Base-by-base conservation (phyloP, 2,113 vertebrate species). In the Anarhynchus alexandrinus region DNA sequence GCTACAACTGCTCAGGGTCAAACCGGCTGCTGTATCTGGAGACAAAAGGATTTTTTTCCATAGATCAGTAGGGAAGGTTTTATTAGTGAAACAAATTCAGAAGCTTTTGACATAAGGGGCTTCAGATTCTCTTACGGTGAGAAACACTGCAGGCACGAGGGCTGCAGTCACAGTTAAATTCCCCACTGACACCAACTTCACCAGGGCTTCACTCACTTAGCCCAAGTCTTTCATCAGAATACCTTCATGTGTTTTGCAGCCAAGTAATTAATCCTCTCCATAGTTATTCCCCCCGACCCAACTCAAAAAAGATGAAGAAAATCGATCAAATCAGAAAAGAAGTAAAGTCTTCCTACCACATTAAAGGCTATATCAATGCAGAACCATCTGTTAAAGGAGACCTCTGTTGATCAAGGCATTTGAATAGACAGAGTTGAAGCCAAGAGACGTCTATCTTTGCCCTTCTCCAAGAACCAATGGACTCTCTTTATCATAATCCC, bases 191-290 rank as follows among this genome's bases (percentile, higher is more conserved):
- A 74, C 19, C 72, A 65, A 15, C 25, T 26, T 36, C 61, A 47
- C 21, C 32, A 71, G 40, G 40, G 55, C 55, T 79, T 70, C 47
- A 1, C 52, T 55, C 73, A 29, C 42, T 78, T 13, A 52, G 21
- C 74, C 84, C 86, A 72, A 21, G 7, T 45, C 52, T 45, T 47
- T 80, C 81, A 73, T 15, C 69, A 43, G 32, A 82, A 19, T 43
- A 82, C 58, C 83, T 88, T 62, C 42, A 7, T 25, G 30, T 87
- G 49, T 34, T 91, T 32, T 61, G 36, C 70, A 89, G 81, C 43
- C 83, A 94, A 92, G 69, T 52, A 92, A 94, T 90, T 62, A 94
- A 94, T 69, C 77, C 73, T 87, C 86, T 79, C 73, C 77, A 61
- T 9, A 86, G 51, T 47, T 78, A 55, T 82, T 52, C 55, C 15